phyloP scores from a whole-genome alignment of 2,797 vertebrate genomes.

The Gambusia yucatana region DNA sequence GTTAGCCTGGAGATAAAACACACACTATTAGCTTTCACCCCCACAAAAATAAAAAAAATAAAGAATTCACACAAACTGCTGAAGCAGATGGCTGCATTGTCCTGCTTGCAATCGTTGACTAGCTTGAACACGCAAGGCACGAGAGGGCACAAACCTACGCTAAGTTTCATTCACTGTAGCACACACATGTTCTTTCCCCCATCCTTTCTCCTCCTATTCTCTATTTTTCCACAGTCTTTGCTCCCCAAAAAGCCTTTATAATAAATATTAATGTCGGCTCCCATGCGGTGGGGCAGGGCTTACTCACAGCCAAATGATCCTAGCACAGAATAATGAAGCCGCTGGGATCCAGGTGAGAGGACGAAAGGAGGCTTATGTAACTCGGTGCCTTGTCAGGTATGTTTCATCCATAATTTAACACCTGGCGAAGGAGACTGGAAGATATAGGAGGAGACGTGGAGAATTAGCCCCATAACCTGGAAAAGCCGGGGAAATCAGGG shows the following conservation, averaged over 20 bases:
- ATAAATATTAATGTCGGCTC: slow-evolving; percentile 75
- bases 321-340: slow-evolving; percentile 77
- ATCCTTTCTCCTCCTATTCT: slow-evolving; percentile 28
- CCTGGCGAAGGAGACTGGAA: slow-evolving; percentile 55
- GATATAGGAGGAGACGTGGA: slow-evolving; percentile 64
- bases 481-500: slow-evolving; percentile 45
- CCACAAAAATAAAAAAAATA: neutral
- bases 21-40: slow-evolving; percentile 52
- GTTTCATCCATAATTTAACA: slow-evolving; percentile 77
- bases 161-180: neutral
- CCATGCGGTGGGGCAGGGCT: slow-evolving; percentile 65
- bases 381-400: slow-evolving; percentile 69
- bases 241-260: slow-evolving; percentile 45
- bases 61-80: slow-evolving; percentile 10
- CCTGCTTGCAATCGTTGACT: slow-evolving; percentile 58
- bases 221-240: slow-evolving; percentile 17
- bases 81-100: slow-evolving; percentile 67
- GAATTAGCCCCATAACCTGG: slow-evolving; percentile 71
- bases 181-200: neutral
- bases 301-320: slow-evolving; percentile 77
- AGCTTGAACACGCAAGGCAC: slow-evolving; percentile 36
- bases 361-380: slow-evolving; percentile 72
- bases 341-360: slow-evolving; percentile 76
- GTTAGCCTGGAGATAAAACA: slow-evolving; percentile 72
- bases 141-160: slow-evolving; percentile 8